Conservation (phyloP, 1,140 invertebrate species). For the Lineus longissimus region DNA sequence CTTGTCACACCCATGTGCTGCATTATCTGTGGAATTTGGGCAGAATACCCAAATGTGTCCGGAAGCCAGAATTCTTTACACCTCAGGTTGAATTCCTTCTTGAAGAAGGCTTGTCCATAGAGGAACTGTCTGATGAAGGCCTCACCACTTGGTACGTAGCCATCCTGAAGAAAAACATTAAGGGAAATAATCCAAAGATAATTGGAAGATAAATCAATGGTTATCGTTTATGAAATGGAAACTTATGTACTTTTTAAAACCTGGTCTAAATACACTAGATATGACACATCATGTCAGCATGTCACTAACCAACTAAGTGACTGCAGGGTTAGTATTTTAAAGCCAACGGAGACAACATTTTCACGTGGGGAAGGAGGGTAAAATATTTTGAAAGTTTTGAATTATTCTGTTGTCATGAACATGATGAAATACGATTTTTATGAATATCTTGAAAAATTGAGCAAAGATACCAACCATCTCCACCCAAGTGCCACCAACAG, state of each 20-base stretch:
- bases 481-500: constrained; percentile 60
- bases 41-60: constrained; percentile 62
- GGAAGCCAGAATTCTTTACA: constrained; percentile 59
- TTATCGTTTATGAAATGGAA: too few relatives aligned
- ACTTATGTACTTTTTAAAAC: too few relatives aligned
- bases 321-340: too few relatives aligned
- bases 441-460: too few relatives aligned
- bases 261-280: too few relatives aligned
- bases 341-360: too few relatives aligned
- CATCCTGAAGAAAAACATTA: constrained; percentile 47
- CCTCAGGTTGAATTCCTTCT: constrained; percentile 55
- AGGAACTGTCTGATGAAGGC: constrained; percentile 60
- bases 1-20: constrained; percentile 52
- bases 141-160: constrained; percentile 60
- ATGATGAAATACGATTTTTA: too few relatives aligned
- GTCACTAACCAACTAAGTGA: too few relatives aligned
- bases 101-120: constrained; percentile 59
- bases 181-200: background rate
- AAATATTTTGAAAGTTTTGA: too few relatives aligned
- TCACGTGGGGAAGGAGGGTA: too few relatives aligned
- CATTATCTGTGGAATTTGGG: constrained; percentile 60
- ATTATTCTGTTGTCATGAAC: too few relatives aligned
- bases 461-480: constrained; percentile 59
- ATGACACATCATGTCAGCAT: too few relatives aligned
- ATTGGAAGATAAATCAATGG: background rate